Evolutionary conservation across 2,113 vertebrate genomes (phyloP).

Genomic region (Bufo bufo): DNA sequence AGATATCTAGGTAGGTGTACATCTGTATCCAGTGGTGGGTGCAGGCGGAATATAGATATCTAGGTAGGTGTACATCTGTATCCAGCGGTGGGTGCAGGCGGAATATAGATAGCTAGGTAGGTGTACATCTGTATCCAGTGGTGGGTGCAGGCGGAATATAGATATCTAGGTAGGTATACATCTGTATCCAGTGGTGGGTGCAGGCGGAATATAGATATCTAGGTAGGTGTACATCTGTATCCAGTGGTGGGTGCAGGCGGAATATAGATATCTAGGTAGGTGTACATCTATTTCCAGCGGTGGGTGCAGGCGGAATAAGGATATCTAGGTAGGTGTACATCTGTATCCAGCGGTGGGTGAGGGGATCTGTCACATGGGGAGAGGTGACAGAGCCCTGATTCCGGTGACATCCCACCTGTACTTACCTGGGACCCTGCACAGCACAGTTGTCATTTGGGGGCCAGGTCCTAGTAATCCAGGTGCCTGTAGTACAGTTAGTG

Average conservation of each 20-base stretch:
- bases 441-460: conserved; percentile 31
- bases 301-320: not conserved
- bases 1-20: not conserved
- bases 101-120: not conserved
- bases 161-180: not conserved
- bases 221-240: not conserved
- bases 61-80: not conserved
- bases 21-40: not conserved
- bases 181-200: not conserved
- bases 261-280: not conserved
- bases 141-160: not conserved
- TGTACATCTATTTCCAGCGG: not conserved
- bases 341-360: not conserved
- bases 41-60: not conserved
- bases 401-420: conserved; percentile 62
- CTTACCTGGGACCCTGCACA: conserved; percentile 66
- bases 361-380: not conserved
- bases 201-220: not conserved
- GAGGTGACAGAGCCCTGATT: conserved; percentile 57
- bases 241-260: not conserved
- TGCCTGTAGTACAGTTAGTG: not conserved
- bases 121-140: not conserved
- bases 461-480: conserved; percentile 49
- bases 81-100: not conserved
- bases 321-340: not conserved